Evolutionary conservation across 2,888 invertebrate genomes (phyloP), one percentile per base, ranked within the genome.

Genomic region (Sericinus montela): DNA sequence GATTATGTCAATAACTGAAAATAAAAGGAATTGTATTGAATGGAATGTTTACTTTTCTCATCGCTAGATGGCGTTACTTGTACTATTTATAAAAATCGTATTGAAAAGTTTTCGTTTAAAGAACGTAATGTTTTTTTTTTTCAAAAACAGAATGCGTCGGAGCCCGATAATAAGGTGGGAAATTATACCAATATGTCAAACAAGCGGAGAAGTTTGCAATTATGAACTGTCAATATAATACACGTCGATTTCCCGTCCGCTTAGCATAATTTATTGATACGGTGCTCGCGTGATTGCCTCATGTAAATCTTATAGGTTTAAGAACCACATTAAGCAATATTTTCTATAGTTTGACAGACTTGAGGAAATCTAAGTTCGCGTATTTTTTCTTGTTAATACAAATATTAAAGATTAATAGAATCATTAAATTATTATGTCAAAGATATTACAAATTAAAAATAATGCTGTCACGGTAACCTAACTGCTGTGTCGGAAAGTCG

Each of bases 381-480:
- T 30, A 30, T 45, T 6, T 34, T 11, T 36, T 35, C n/a, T 53
- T 36, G 40, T 35, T 13, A 53, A 37, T 42, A 51, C 25, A 28
- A 15, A 16, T 54, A 32, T 9, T 5, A 4, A 7, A 32, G 54
- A 58, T 53, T 53, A 52, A 56, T 56, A 53, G 60, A 59, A 57
- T 61, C 55, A 56, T 57, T 65, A 61, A 61, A 71, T 71, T 66
- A 72, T 65, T 63, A 63, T 59, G 63, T 65, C 58, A n/a, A n/a
- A n/a, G n/a, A n/a, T n/a, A n/a, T n/a, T n/a, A n/a, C n/a, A n/a
- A n/a, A n/a, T n/a, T n/a, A n/a, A n/a, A n/a, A n/a, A n/a, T n/a
- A n/a, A n/a, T n/a, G n/a, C n/a, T n/a, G n/a, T n/a, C n/a, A n/a
- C n/a, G n/a, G n/a, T n/a, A n/a, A n/a, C n/a, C n/a, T n/a, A n/a